Percentiles rank a stretch among this genome's conserved stretches.
These are phyloP conservation scores for Actinostola sp. DNA, from an alignment of 92 coral and sea anemone genomes.

Conservation along the genomic window DNA sequence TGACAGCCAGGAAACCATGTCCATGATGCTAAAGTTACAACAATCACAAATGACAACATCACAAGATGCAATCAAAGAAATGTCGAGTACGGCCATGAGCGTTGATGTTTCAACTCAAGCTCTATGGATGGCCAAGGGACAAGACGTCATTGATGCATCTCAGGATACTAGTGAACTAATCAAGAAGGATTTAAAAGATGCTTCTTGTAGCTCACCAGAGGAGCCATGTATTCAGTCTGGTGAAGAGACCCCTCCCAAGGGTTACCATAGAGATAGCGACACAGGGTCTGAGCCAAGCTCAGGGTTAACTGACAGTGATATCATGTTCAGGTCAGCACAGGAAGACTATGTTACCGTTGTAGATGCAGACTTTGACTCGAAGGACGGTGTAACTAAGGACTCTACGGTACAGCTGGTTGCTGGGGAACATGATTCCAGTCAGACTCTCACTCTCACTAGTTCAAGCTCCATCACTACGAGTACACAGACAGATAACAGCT, in stretches of 20 bases:
- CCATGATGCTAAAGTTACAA: conserved; percentile 28
- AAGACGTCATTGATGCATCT: neutral
- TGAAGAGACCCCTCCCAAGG: conserved; percentile 30
- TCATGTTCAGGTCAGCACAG: conserved; percentile 80
- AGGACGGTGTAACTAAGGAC: neutral
- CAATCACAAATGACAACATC: conserved; percentile 1
- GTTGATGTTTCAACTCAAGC: conserved; percentile 74
- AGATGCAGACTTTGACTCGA: conserved; percentile 52
- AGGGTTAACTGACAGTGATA: conserved; percentile 71
- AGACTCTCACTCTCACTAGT: conserved; percentile 73
- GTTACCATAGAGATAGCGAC: conserved; percentile 68
- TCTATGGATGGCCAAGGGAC: conserved; percentile 38
- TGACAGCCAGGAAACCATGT: conserved; percentile 33
- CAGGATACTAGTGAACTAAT: conserved; percentile 20
- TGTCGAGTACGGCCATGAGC: conserved; percentile 54
- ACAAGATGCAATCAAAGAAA: conserved; percentile 8
- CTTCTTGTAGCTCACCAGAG: conserved; percentile 33
- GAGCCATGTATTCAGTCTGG: conserved; percentile 23
- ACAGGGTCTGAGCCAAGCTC: conserved; percentile 73
- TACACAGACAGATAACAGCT: conserved; percentile 65
- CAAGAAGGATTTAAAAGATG: conserved; percentile 1
- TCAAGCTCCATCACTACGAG: conserved; percentile 66
- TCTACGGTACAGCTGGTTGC: neutral
- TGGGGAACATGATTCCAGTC: conserved; percentile 68
- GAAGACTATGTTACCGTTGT: conserved; percentile 87